These are phyloP conservation scores for Erythrocercus mccallii DNA, from an alignment of 2,113 vertebrate species.

Conservation along the genomic window DNA sequence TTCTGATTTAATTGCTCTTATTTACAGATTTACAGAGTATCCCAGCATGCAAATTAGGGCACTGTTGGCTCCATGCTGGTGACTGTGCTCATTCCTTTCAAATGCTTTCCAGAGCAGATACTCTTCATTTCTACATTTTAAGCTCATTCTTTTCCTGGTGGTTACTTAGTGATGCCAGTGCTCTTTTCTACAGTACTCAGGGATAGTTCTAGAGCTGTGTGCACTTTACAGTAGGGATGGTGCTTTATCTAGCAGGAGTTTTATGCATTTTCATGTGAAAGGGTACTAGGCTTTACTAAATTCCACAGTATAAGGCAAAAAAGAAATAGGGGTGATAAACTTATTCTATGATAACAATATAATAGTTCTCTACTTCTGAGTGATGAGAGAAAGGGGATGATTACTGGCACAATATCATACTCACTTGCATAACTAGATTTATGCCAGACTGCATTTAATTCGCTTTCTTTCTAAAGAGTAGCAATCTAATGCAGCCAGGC, in stretches of 20 bases:
- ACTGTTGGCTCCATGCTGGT: not conserved
- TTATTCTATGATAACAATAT: not conserved
- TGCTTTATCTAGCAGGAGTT: not conserved
- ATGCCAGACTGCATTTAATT: not conserved
- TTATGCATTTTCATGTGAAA: not conserved
- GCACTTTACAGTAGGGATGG: not conserved
- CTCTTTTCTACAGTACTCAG: not conserved
- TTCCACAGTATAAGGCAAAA: not conserved
- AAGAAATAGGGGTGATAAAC: not conserved
- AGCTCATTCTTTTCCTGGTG: not conserved
- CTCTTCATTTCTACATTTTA: not conserved
- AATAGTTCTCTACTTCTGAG: not conserved
- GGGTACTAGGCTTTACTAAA: not conserved
- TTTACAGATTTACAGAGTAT: conserved; percentile 11
- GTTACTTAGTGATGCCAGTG: not conserved
- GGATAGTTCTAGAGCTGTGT: not conserved
- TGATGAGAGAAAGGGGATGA: not conserved
- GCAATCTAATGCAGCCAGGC: not conserved
- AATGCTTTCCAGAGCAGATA: not conserved
- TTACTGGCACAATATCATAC: not conserved
- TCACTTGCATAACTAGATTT: not conserved
- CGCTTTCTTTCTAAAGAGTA: not conserved
- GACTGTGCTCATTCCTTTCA: not conserved
- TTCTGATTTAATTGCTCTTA: conserved; percentile 9
- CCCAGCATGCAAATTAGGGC: not conserved